These are phyloP conservation scores for Drosophila tripunctata DNA, from an alignment of 2,888 invertebrate genomes.

Conservation along the genomic window DNA sequence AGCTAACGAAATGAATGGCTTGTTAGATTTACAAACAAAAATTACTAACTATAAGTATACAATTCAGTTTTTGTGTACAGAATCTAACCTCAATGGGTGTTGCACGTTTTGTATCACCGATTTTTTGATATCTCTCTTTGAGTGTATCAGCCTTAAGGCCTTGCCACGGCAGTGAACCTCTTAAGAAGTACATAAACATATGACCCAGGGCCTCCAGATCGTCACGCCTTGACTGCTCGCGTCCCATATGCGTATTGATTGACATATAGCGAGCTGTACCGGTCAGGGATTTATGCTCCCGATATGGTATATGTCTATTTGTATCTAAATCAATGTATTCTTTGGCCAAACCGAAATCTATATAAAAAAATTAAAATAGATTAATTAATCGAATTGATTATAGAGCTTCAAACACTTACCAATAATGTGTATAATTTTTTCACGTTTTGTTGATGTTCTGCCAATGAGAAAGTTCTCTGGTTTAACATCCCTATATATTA, in stretches of 20 bases:
- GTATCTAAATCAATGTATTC: constrained; percentile 99
- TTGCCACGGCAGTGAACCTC: constrained; percentile 99
- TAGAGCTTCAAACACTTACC: constrained; percentile 85
- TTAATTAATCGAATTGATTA: background rate
- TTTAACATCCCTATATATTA: constrained; percentile 99
- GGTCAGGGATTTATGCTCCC: constrained; percentile 99
- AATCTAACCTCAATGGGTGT: constrained; percentile 95
- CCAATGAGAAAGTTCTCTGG: constrained; percentile 99
- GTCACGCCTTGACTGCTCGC: constrained; percentile 99
- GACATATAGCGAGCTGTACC: constrained; percentile 99
- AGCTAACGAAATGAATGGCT: background rate
- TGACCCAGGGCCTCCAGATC: constrained; percentile 99
- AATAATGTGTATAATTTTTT: constrained; percentile 99
- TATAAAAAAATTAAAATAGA: constrained; percentile 35
- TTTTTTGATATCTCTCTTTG: constrained; percentile 99
- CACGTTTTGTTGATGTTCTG: constrained; percentile 97
- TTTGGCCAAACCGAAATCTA: constrained; percentile 99
- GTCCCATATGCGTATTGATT: constrained; percentile 99
- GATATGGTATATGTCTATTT: constrained; percentile 99
- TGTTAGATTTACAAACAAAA: background rate
- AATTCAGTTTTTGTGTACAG: background rate
- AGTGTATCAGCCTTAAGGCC: constrained; percentile 99
- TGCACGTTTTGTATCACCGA: constrained; percentile 99
- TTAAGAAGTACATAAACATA: constrained; percentile 99
- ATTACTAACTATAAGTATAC: too few relatives aligned